These are phyloP conservation scores for Drosophila pseudoobscura DNA, from an alignment of 1,140 invertebrate genomes.

Conservation along the genomic window DNA sequence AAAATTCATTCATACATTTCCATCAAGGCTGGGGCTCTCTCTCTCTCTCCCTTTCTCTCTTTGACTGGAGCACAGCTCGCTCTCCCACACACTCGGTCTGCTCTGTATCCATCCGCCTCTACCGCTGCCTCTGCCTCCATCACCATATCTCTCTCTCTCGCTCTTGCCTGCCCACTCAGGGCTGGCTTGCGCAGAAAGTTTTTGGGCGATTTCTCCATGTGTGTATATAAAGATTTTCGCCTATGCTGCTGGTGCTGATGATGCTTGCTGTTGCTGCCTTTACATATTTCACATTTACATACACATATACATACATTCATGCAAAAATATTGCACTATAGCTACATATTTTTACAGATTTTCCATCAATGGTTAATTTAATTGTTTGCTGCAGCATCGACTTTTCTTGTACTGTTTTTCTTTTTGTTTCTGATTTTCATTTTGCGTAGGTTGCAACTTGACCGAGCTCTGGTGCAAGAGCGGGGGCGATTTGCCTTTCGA, in stretches of 20 bases:
- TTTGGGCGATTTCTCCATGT: constrained; percentile 78
- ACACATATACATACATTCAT: constrained; percentile 44
- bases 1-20: constrained; percentile 74
- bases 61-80: constrained; percentile 15
- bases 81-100: constrained; percentile 13
- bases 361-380: constrained; percentile 30
- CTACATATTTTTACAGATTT: constrained; percentile 50
- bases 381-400: constrained; percentile 38
- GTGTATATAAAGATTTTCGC: constrained; percentile 39
- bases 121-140: too few relatives aligned
- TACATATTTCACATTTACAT: constrained; percentile 57
- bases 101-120: too few relatives aligned
- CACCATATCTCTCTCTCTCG: constrained; percentile 11
- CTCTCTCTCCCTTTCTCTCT: constrained; percentile 4
- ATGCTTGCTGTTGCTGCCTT: constrained; percentile 51
- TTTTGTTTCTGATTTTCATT: constrained; percentile 11
- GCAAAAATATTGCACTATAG: constrained; percentile 32
- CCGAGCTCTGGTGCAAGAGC: constrained; percentile 9
- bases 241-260: constrained; percentile 33
- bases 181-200: constrained; percentile 71
- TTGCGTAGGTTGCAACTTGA: too few relatives aligned
- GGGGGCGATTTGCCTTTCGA: background rate
- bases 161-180: constrained; percentile 25
- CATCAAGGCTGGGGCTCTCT: constrained; percentile 57
- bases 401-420: constrained; percentile 24